Base-by-base conservation (phyloP, 2,797 vertebrate genomes). In the Microhierax caerulescens region DNA sequence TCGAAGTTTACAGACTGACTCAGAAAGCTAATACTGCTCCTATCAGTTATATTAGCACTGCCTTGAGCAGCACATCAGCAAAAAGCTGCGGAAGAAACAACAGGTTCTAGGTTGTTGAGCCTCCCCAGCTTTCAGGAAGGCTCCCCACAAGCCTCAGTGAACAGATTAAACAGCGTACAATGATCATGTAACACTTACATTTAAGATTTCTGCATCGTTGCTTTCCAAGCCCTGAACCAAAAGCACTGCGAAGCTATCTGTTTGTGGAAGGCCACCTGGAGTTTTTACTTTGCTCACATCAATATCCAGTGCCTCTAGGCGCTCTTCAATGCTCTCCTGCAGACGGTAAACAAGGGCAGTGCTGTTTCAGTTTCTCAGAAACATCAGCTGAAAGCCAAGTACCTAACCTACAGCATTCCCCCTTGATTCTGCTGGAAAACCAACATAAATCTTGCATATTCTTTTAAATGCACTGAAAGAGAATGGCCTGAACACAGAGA, bases 201-300 rank as follows among this genome's bases (percentile, higher is more conserved):
- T 99, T 89, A 99, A 96, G 96, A 99, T 99, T 93, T 94, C 97
- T 17, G 96, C 25, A 15, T 99, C 99, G 1, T 98, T 99, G 97
- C 99, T 99, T 98, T 99, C 99, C 97, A 99, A 98, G 37, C 99
- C 99, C 89, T 99, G 99, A 27, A 99, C 98, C 72, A 99, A 97
- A 91, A 99, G 98, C 70, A 99, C 99, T 0, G 99, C 99, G 36
- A 98, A 99, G 94, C 98, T 99, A 91, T 99, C 99, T 0, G 98
- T 99, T 97, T 99, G 99, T 14, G 99, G 99, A 80, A 98, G 96
- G 7, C 95, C 95, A 14, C 96, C 98, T 72, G 98, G 98, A 88
- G 84, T 91, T 61, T 95, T 97, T 8, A 97, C 98, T 97, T 98
- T 99, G 45, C 92, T 96, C 19, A 93, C 89, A 13, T 98, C 98